Conservation (phyloP, 1,140 invertebrate species). For the Laodelphax striatellus region DNA sequence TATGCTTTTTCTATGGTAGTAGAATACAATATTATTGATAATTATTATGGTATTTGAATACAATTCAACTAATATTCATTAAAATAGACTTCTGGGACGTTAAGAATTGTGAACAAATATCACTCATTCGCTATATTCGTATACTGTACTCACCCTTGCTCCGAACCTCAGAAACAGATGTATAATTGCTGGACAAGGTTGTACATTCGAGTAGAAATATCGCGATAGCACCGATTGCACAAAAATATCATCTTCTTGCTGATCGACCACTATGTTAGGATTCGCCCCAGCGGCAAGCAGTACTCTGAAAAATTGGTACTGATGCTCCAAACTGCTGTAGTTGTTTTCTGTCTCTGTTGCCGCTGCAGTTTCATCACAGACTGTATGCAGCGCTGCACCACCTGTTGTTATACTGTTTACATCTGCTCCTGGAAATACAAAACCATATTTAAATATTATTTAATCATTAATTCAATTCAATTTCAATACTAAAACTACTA, state of each 20-base stretch:
- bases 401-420: constrained; percentile 75
- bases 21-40: too few relatives aligned
- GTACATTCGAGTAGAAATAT: constrained; percentile 65
- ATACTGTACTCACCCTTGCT: constrained; percentile 52
- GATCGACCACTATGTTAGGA: constrained; percentile 64
- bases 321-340: too few relatives aligned
- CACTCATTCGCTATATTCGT: too few relatives aligned
- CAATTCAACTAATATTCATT: too few relatives aligned
- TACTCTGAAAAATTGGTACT: constrained; percentile 39
- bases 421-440: constrained; percentile 47
- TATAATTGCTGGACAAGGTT: constrained; percentile 54
- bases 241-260: constrained; percentile 48
- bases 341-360: constrained; percentile 40
- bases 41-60: too few relatives aligned
- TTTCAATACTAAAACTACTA: too few relatives aligned
- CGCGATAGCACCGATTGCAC: constrained; percentile 67
- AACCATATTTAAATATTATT: too few relatives aligned
- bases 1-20: too few relatives aligned
- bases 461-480: too few relatives aligned
- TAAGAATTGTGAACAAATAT: constrained; percentile 12
- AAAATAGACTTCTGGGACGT: too few relatives aligned
- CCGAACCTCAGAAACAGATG: constrained; percentile 65
- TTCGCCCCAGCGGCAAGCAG: constrained; percentile 63
- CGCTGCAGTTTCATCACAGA: constrained; percentile 68
- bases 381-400: constrained; percentile 74